These are phyloP conservation scores for Himalopsyche japonica DNA, from an alignment of 2,888 invertebrate species.

Conservation along the genomic window DNA sequence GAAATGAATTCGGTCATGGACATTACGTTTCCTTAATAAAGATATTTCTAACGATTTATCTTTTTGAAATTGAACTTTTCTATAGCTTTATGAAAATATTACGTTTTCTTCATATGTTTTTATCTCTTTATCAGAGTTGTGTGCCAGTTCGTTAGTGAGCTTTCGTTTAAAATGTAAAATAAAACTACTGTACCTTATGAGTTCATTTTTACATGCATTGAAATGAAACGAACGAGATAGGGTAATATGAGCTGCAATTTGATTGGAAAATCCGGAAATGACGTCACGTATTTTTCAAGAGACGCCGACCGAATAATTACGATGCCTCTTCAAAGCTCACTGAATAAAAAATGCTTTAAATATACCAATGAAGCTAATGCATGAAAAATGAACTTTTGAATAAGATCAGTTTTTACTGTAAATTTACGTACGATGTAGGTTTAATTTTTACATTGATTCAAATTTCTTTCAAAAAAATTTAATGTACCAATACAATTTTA, in stretches of 20 bases:
- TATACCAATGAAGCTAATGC: neutral
- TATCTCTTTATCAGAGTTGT: neutral
- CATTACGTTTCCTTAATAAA: too few relatives aligned
- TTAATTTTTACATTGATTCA: too few relatives aligned
- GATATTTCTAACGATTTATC: too few relatives aligned
- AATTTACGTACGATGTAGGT: neutral
- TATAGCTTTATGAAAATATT: too few relatives aligned
- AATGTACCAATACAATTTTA: too few relatives aligned
- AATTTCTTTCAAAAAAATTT: too few relatives aligned
- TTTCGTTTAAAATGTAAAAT: neutral
- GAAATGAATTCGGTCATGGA: too few relatives aligned
- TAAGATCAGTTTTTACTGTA: too few relatives aligned
- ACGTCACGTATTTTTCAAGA: neutral
- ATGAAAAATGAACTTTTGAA: neutral
- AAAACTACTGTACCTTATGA: neutral
- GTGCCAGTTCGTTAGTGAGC: neutral
- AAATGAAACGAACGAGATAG: neutral
- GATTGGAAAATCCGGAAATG: neutral
- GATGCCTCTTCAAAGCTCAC: neutral
- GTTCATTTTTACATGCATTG: neutral
- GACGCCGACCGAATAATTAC: neutral
- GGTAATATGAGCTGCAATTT: neutral
- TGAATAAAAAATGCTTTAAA: neutral
- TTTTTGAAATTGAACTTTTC: too few relatives aligned
- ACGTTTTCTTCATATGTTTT: too few relatives aligned